Percentiles rank a stretch among this genome's conserved stretches.
Evolutionary conservation across 2,113 vertebrate genomes (phyloP).

Genomic region (Myotis davidii): DNA sequence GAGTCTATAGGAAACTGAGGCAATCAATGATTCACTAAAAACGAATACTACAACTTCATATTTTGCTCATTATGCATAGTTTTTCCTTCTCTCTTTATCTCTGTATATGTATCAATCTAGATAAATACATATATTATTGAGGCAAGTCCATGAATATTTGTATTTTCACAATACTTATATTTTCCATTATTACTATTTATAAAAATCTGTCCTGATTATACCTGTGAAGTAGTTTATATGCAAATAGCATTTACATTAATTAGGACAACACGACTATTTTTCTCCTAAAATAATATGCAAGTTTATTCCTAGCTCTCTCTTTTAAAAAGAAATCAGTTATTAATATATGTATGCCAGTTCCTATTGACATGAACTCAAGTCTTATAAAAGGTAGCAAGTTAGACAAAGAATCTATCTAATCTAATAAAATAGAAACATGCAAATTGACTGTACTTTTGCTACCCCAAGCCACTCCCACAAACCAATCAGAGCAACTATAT

Average conservation of each 20-base stretch:
- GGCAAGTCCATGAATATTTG: constrained; percentile 55
- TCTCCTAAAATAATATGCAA: constrained; percentile 51
- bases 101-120: not conserved
- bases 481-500: too few species aligned
- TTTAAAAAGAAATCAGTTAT: constrained; percentile 35
- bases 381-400: constrained; percentile 3
- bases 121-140: constrained; percentile 2
- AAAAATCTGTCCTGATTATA: constrained; percentile 64
- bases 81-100: not conserved
- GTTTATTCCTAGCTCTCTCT: constrained; percentile 33
- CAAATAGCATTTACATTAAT: constrained; percentile 52
- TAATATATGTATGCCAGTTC: not conserved
- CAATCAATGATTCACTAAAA: constrained; percentile 21
- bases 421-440: too few species aligned
- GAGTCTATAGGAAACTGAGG: not conserved
- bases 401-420: not conserved
- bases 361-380: constrained; percentile 36
- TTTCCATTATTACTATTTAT: constrained; percentile 53
- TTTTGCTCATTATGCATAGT: not conserved
- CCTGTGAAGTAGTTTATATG: constrained; percentile 66
- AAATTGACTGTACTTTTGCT: too few species aligned
- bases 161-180: constrained; percentile 64
- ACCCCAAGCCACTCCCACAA: too few species aligned
- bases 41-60: not conserved
- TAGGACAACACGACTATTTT: constrained; percentile 17